A percentile compares a stretch with the other conserved stretches of the same genome.
Evolutionary conservation across 2,797 vertebrate species (phyloP).

Genomic region (Notoglanidium macrostoma): DNA sequence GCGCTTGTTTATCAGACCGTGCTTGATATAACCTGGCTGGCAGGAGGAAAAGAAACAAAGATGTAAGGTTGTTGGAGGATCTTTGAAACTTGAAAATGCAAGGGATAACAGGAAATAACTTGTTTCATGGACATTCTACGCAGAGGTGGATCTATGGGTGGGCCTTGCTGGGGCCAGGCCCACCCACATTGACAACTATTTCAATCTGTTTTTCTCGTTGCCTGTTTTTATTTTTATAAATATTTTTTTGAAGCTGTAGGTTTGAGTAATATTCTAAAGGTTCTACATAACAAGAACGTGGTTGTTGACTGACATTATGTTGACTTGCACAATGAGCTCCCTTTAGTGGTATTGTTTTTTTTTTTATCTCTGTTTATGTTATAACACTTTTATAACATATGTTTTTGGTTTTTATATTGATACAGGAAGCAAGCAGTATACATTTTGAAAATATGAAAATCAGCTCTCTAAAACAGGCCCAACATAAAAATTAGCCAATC

Average conservation of each 20-base stretch:
- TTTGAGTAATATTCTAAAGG: too few relatives aligned
- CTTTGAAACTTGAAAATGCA: neutral
- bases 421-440: neutral
- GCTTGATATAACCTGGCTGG: neutral
- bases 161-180: too few relatives aligned
- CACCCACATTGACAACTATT: neutral
- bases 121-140: neutral
- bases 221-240: neutral
- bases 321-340: too few relatives aligned
- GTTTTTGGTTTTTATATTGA: neutral
- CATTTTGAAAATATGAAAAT: neutral
- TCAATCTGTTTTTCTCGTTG: neutral
- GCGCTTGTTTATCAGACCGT: neutral
- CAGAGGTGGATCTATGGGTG: too few relatives aligned
- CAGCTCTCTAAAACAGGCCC: neutral
- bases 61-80: neutral
- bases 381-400: neutral
- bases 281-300: too few relatives aligned
- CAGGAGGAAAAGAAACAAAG: neutral
- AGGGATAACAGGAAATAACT: neutral
- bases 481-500: neutral
- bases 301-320: too few relatives aligned
- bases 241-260: too few relatives aligned
- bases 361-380: too few relatives aligned
- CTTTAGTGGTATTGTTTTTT: too few relatives aligned